phyloP scores from a whole-genome alignment of 37 sponge, comb jelly and placozoan genomes.

The Theonella swinhoei region DNA sequence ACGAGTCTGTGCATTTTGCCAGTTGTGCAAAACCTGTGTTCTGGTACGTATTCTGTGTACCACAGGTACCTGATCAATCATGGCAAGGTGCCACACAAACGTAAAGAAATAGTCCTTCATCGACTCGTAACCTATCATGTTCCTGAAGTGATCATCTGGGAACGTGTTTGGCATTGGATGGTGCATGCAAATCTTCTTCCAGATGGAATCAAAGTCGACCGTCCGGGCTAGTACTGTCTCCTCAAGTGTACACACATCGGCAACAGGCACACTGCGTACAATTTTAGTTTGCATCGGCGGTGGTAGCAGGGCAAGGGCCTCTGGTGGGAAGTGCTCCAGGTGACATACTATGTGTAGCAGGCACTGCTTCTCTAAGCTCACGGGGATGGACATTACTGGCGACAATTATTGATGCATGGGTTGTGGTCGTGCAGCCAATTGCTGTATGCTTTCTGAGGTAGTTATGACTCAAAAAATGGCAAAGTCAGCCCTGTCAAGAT shows the following conservation, averaged over 20 bases:
- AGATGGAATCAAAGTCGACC: background rate
- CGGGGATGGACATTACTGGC: background rate
- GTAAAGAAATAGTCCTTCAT: slow-evolving; percentile 16
- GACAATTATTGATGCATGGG: no score
- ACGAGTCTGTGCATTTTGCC: background rate
- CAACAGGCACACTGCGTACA: background rate
- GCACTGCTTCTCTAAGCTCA: background rate
- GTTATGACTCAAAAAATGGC: no score
- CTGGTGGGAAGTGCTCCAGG: slow-evolving; percentile 2
- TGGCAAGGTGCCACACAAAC: background rate
- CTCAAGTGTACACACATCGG: slow-evolving; percentile 4
- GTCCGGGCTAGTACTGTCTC: background rate
- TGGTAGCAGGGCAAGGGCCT: background rate
- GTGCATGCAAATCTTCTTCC: background rate
- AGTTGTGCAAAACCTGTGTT: background rate
- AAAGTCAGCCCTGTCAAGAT: no score
- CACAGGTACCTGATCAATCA: background rate
- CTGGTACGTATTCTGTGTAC: background rate
- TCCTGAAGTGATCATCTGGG: background rate
- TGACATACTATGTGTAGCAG: background rate
- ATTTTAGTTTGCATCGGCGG: background rate
- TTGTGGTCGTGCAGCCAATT: no score
- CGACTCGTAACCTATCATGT: background rate
- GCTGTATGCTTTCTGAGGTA: no score
- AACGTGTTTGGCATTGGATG: background rate